Percentiles rank a stretch among this genome's conserved stretches.
phyloP scores from a whole-genome alignment of 2,113 vertebrate species.

The Nycticebus coucang region DNA sequence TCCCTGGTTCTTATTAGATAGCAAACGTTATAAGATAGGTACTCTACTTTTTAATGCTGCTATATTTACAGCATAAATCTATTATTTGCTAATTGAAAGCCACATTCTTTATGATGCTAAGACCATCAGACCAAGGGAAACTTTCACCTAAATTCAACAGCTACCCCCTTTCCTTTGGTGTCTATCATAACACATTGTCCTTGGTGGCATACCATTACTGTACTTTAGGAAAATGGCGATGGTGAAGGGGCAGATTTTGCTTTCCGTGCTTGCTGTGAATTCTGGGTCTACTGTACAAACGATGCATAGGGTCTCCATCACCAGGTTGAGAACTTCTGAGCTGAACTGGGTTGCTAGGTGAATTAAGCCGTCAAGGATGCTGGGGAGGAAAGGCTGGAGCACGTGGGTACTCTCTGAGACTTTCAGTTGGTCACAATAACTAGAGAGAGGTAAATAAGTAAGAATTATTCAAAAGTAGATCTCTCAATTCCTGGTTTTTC shows the following conservation, averaged over 20 bases:
- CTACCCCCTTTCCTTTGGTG: neutral
- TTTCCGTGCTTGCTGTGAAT: slow-evolving; percentile 95
- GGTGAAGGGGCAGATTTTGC: slow-evolving; percentile 98
- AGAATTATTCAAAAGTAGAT: neutral
- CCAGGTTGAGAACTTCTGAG: slow-evolving; percentile 96
- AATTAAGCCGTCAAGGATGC: slow-evolving; percentile 95
- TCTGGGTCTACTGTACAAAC: slow-evolving; percentile 95
- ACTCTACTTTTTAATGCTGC: neutral
- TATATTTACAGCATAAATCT: neutral
- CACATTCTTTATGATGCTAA: neutral
- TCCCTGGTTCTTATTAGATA: neutral
- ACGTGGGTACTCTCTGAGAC: slow-evolving; percentile 95
- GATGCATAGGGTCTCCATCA: slow-evolving; percentile 98
- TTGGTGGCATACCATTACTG: slow-evolving; percentile 91
- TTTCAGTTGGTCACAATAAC: slow-evolving; percentile 99
- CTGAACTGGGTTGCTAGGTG: slow-evolving; percentile 98
- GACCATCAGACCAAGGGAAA: neutral
- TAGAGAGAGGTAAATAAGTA: slow-evolving; percentile 73
- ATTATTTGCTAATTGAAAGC: neutral
- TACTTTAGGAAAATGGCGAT: slow-evolving; percentile 99
- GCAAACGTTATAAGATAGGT: neutral
- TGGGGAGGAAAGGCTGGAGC: slow-evolving; percentile 97
- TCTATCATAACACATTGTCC: neutral
- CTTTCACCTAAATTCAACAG: neutral
- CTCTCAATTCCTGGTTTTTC: neutral